These are phyloP conservation scores for Onychomys arenicola DNA, from an alignment of 2,797 vertebrate genomes.

Conservation along the genomic window DNA sequence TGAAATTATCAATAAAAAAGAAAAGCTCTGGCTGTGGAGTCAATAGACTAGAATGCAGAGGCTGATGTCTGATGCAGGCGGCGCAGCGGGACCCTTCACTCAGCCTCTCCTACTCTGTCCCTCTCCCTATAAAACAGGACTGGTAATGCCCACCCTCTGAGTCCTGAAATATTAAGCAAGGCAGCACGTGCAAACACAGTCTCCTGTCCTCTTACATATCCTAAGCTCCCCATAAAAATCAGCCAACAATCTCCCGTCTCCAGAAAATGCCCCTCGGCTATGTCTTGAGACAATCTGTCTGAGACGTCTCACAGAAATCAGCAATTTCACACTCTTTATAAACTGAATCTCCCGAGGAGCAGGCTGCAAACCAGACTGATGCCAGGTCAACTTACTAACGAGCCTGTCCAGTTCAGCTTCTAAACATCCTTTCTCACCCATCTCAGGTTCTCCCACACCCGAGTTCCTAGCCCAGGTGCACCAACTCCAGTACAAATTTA, in stretches of 20 bases:
- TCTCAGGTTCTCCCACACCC: neutral
- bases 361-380: neutral
- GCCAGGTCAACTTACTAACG: neutral
- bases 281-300: neutral
- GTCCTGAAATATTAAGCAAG: neutral
- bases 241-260: neutral
- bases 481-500: neutral
- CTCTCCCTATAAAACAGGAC: neutral
- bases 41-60: neutral
- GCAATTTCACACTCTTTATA: neutral
- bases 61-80: neutral
- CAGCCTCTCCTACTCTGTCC: neutral
- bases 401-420: neutral
- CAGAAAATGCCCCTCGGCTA: neutral
- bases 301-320: neutral
- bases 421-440: neutral
- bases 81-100: neutral
- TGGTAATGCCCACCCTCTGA: neutral
- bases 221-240: neutral
- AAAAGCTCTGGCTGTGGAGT: neutral
- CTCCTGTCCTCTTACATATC: neutral
- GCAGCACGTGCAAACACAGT: neutral
- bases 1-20: neutral
- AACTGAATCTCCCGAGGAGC: slow-evolving; percentile 20
- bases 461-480: neutral